Evolutionary conservation across 2,797 vertebrate species (phyloP), one percentile per base, ranked within the genome.

Genomic region (Orientallactaga sibirica): DNA sequence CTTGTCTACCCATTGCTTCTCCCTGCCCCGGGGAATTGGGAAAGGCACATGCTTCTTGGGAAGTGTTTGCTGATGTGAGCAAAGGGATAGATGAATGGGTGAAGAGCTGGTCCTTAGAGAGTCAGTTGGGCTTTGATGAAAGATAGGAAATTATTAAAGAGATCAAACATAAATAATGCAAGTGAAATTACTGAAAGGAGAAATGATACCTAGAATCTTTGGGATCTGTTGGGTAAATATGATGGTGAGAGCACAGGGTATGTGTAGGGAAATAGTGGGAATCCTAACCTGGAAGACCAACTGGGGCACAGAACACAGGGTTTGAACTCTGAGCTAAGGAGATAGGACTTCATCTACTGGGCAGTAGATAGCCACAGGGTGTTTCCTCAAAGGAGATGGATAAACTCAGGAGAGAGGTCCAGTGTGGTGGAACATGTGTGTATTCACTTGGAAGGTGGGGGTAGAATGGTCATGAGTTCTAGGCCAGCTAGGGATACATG

Each of bases 41-140:
- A 61, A 29, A 83, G 70, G 43, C 27, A n/a, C 0, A 2, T 10
- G 22, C 48, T 90, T 90, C 78, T 86, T 15, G 11, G 41, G 14
- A n/a, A 24, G 61, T 90, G 33, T 75, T 87, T 92, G 37, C 20
- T 62, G 25, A 86, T 58, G 52, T 70, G 74, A 93, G 37, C 20
- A 68, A 66, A 82, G 52, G n/a, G 22, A 58, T 58, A 16, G 55
- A 79, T 48, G 27, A 88, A 70, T 3, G 61, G 48, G 29, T 66
- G 25, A 43, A 77, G 37, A 84, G 27, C 24, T 64, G 29, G 37
- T 78, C 58, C 43, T 82, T 74, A 33, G 82, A 90, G 41, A 91
- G 66, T 62, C 92, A 62, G 5, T 3, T 29, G 85, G 19, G 37
- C 18, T 95, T 95, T 85, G 67, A 67, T 78, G 33, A 41, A 84